Evolutionary conservation across 1,140 invertebrate species (phyloP).

Genomic region (Calliopsis andreniformis): DNA sequence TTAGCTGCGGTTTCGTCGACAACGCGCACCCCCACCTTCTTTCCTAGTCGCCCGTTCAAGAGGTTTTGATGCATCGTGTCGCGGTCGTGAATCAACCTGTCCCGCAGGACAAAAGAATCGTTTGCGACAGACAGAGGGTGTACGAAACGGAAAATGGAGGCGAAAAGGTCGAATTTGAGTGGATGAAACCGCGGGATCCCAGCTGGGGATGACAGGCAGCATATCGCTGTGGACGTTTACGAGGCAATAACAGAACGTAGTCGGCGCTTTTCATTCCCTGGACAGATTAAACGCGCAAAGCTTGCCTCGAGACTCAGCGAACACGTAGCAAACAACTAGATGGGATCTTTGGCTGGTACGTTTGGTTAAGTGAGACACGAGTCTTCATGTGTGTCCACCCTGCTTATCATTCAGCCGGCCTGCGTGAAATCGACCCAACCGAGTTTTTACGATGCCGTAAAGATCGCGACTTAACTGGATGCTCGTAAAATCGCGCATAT

Average conservation of each 20-base stretch:
- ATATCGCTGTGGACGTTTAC: constrained; percentile 43
- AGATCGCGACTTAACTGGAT: constrained; percentile 15
- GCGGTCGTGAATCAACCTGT: constrained; percentile 10
- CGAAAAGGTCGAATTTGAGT: not conserved
- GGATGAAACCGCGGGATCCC: not conserved
- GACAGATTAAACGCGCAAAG: constrained; percentile 17
- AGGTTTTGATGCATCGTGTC: constrained; percentile 6
- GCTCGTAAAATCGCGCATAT: constrained; percentile 12
- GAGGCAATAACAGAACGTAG: constrained; percentile 53
- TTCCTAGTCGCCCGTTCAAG: not conserved
- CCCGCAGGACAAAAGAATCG: constrained; percentile 2
- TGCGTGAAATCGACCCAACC: constrained; percentile 3
- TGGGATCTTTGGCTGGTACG: not conserved
- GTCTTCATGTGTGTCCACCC: not conserved
- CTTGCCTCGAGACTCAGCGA: not conserved
- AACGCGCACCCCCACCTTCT: too few relatives aligned
- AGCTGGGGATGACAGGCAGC: not conserved
- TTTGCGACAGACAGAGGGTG: too few relatives aligned
- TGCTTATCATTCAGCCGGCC: constrained; percentile 9
- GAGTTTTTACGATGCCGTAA: constrained; percentile 47
- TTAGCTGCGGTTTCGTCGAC: not conserved
- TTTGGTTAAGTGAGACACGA: not conserved
- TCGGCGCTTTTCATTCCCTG: constrained; percentile 6
- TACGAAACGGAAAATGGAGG: not conserved
- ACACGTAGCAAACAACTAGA: not conserved